Base-by-base conservation (phyloP, 2,797 vertebrate species). In the Falco naumanni region DNA sequence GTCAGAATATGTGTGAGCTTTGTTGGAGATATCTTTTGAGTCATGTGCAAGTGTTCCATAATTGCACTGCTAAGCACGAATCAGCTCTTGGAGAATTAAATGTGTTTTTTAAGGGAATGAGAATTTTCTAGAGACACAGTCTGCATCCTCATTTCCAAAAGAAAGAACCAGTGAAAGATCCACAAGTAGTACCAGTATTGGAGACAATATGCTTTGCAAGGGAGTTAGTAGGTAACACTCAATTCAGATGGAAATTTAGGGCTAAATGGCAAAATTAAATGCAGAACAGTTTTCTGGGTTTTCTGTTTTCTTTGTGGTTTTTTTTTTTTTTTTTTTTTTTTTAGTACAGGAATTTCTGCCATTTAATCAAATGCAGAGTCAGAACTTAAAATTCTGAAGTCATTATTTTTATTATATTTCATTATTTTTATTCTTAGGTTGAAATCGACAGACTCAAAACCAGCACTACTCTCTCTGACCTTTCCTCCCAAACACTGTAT, bases 401-500 rank as follows among this genome's bases (percentile, higher is more conserved):
- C 18, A 28, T 41, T 96, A 3, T 71, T 88, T 87, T 89, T 94
- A 11, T 93, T 90, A 43, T 96, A 3, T 71, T 88, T 19, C 18
- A 28, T 41, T 96, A 3, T 71, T 88, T 87, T 89, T 94, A 11
- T 93, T 90, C 90, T 19, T 94, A 99, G 99, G 90, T 98, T 57
- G 99, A 99, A 81, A 98, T 99, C 3, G 97, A 96, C 22, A 98
- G 98, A 33, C 98, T 98, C 66, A 87, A 97, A 95, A 99, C 98
- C n/a, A 98, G 96, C 20, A 94, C 97, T 28, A 93, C 92, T 63
- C 98, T 99, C 84, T 84, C 92, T 88, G 96, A 97, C 84, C 99
- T 99, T 60, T 96, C 97, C 59, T 99, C 99, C 26, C 99, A 99
- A 97, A 99, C 98, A 2, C 97, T 98, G 65, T 99, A 99, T 64